Evolutionary conservation across 2,113 vertebrate genomes (phyloP), one percentile per base, ranked within the genome.

Genomic region (Budorcas taxicolor): DNA sequence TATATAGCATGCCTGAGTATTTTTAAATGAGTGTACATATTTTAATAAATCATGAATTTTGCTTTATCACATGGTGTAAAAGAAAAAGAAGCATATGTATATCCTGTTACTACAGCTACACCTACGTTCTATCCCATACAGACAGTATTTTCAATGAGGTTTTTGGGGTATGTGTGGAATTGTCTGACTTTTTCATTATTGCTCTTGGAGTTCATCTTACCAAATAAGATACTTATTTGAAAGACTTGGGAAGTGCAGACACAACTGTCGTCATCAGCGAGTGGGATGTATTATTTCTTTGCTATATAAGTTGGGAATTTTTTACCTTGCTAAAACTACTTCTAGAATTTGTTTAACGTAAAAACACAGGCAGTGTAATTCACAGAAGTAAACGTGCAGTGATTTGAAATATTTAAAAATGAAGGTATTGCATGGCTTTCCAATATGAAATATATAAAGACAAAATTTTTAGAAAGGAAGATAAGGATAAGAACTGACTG

Each of bases 171-270:
- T 71, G 40, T 71, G 19, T 71, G 71, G 71, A 76, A 76, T 90
- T 97, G 7, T 87, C 81, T 83, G 47, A 76, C 67, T 90, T 97
- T 85, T 67, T 52, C 55, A 83, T 23, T 94, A 76, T 67, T 93
- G 36, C 29, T 57, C 33, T 89, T 74, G 57, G 36, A 89, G 52
- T 81, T 7, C 87, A 45, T 74, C 19, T 40, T 90, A 78, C 62
- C 53, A 93, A 87, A 11, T 52, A 87, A 78, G 31, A 85, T n/a
- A 15, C n/a, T 93, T 91, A 84, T 74, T 88, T 86, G 25, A 50
- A 91, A 83, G 71, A 86, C 36, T 86, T 58, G 21, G 23, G 33
- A 86, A 94, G 87, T 40, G 11, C 40, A 67, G 64, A 88, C 91
- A 94, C 57, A 94, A 25, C 64, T 91, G 16, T 31, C n/a, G 0